Base-by-base conservation (phyloP, 2,888 invertebrate genomes). In the Eupithecia subfuscata region DNA sequence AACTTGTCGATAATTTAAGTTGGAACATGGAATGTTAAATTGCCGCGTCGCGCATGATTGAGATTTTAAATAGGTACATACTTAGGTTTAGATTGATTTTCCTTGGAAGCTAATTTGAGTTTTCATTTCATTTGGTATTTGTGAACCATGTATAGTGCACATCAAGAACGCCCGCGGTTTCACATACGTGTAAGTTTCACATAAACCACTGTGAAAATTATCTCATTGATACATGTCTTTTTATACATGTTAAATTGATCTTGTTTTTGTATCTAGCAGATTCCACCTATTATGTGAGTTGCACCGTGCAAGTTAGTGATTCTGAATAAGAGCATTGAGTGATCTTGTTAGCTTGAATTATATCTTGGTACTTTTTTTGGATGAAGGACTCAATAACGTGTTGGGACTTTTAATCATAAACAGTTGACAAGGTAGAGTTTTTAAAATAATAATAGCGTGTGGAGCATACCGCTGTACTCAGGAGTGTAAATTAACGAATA, bases 1-100 rank as follows among this genome's bases (percentile, higher is more conserved):
- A 92, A 92, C 89, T 91, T 93, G 93, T 92, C 90, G 92, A 92
- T 94, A 93, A 93, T 92, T 93, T 91, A 91, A 93, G 92, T 91
- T 89, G 91, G 87, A 91, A 93, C 93, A 93, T 87, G 91, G 77
- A 86, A 84, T 89, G 90, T 92, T 86, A 92, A 92, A 93, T 93
- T 92, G 93, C 88, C 81, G 84, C 88, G 92, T 91, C 88, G 86
- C 90, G 91, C 86, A 86, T 89, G 89, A 93, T 91, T 92, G 90
- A 88, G 78, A 85, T 88, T 90, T 87, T 84, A 85, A 82, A 80
- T 87, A 70, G 70, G 70, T 70, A 86, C 77, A 75, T 89, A 87
- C 87, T 79, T 80, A 81, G 80, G 88, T 85, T 89, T 88, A 89
- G 90, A 91, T 92, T 92, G 88, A 89, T 86, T 88, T 84, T 87